Evolutionary conservation across 2,888 invertebrate genomes (phyloP).

Genomic region (Coenonympha arcania): DNA sequence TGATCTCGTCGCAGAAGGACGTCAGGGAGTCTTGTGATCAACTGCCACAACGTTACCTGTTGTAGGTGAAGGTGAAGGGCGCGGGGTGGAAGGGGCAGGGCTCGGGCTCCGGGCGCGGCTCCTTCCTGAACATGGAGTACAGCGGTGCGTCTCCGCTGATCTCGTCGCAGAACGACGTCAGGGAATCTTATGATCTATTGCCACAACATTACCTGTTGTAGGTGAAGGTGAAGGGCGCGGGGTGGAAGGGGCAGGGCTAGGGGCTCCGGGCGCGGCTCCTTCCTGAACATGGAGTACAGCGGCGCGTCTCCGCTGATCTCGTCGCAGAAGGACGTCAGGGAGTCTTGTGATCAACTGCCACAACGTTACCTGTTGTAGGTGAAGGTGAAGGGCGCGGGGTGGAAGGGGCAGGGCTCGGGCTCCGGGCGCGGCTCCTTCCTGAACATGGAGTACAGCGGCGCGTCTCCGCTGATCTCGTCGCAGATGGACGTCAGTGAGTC

Average conservation of each 20-base stretch:
- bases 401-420: slow-evolving; percentile 85
- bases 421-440: slow-evolving; percentile 78
- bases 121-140: not conserved
- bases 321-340: slow-evolving; percentile 76
- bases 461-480: slow-evolving; percentile 81
- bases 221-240: no score
- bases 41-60: not conserved
- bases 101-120: not conserved
- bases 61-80: not conserved
- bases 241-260: no score
- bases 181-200: not conserved
- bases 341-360: slow-evolving; percentile 41
- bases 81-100: not conserved
- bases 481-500: slow-evolving; percentile 77
- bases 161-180: not conserved
- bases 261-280: no score
- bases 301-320: not conserved
- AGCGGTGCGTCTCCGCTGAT: not conserved
- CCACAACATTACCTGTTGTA: not conserved
- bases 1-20: no score
- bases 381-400: slow-evolving; percentile 85
- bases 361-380: slow-evolving; percentile 77
- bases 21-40: no score
- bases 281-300: not conserved
- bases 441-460: slow-evolving; percentile 83